Percentiles rank a stretch among this genome's conserved stretches.
Evolutionary conservation across 1,140 invertebrate genomes (phyloP).

Genomic region (Hylaeus anthracinus): DNA sequence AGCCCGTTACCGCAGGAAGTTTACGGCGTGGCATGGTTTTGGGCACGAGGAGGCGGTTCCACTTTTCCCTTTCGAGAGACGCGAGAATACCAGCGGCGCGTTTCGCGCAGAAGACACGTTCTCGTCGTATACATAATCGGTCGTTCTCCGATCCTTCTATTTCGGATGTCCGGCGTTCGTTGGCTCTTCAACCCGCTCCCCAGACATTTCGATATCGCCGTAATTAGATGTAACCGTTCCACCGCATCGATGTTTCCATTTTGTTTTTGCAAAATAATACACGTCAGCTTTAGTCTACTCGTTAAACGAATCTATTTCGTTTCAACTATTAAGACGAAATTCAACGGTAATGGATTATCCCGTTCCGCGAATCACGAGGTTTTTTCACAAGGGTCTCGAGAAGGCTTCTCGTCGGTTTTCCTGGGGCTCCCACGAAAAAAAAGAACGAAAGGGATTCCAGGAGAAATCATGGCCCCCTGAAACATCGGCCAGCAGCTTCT

Average conservation of each 20-base stretch:
- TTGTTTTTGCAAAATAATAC: no score
- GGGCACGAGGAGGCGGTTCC: slow-evolving; percentile 39
- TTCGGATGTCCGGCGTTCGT: neutral
- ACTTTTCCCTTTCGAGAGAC: slow-evolving; percentile 42
- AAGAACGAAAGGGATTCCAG: neutral
- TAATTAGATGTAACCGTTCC: no score
- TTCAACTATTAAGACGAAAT: no score
- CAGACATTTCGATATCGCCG: no score
- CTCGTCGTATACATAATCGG: slow-evolving; percentile 8
- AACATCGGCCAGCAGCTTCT: neutral
- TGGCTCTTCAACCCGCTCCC: neutral
- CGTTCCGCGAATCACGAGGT: no score
- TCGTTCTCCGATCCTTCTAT: slow-evolving; percentile 14
- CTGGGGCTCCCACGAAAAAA: no score
- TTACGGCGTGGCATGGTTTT: slow-evolving; percentile 60
- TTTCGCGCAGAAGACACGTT: slow-evolving; percentile 44
- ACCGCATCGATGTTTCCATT: no score
- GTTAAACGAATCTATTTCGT: no score
- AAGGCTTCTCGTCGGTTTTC: no score
- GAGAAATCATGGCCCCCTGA: neutral
- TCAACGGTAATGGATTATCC: no score
- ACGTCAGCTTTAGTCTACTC: no score
- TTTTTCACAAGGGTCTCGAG: neutral
- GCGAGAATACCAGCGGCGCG: slow-evolving; percentile 26
- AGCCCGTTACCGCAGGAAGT: slow-evolving; percentile 60